Evolutionary conservation across 2,888 invertebrate genomes (phyloP).

Genomic region (Eurytoma californica): DNA sequence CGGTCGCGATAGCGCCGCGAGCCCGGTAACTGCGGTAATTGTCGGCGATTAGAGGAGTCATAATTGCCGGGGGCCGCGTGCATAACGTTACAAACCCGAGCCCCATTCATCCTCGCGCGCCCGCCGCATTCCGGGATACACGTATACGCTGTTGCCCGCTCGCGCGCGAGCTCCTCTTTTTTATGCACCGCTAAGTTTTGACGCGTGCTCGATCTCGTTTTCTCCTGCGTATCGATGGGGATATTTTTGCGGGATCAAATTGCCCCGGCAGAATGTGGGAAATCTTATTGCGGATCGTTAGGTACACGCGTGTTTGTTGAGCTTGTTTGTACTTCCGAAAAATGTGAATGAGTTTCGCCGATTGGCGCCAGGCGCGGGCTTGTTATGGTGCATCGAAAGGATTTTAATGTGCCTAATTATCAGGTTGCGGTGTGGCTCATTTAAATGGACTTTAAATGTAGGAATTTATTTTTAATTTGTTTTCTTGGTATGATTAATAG

Average conservation of each 20-base stretch:
- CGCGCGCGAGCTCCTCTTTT: background rate
- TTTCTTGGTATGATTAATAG: background rate
- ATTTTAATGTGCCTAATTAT: background rate
- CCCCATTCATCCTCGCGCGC: constrained; percentile 65
- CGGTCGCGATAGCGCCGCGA: constrained; percentile 70
- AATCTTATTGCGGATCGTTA: background rate
- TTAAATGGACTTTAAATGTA: background rate
- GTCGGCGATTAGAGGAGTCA: constrained; percentile 73
- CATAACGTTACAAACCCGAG: constrained; percentile 63
- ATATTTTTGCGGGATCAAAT: constrained; percentile 33
- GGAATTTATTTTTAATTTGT: background rate
- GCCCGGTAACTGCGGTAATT: constrained; percentile 73
- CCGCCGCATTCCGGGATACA: constrained; percentile 26
- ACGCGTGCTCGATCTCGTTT: constrained; percentile 43
- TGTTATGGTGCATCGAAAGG: no score
- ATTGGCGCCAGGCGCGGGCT: no score
- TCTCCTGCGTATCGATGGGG: constrained; percentile 17
- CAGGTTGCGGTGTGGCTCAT: background rate
- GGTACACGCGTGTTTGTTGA: background rate
- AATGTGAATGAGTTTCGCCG: no score
- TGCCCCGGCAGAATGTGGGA: constrained; percentile 25
- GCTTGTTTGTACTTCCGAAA: no score
- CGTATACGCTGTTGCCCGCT: background rate
- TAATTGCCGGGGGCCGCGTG: constrained; percentile 67
- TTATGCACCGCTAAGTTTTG: constrained; percentile 9